Conservation (phyloP, 2,113 vertebrate species). For the Uria lomvia region DNA sequence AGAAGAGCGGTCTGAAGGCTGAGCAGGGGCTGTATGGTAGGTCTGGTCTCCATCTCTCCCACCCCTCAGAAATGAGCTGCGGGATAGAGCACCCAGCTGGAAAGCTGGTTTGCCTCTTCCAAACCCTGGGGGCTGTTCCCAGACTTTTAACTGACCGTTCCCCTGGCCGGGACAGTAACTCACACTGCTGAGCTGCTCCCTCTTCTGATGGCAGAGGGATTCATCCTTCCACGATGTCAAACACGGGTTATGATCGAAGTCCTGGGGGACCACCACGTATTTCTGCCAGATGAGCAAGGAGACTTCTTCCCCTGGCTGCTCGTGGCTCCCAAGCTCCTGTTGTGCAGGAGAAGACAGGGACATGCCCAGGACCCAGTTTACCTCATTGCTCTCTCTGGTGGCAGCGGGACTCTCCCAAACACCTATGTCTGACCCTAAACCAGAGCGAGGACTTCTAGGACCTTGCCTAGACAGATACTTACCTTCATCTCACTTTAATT, state of each 20-base stretch:
- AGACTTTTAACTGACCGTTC: background rate
- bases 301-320: too few species aligned
- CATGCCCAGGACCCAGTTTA: background rate
- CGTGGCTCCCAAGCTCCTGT: background rate
- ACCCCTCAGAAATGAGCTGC: background rate
- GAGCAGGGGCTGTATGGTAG: background rate
- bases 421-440: background rate
- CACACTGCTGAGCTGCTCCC: background rate
- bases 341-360: background rate
- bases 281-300: background rate
- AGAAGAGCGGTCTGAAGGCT: background rate
- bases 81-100: background rate
- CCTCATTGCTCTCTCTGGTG: background rate
- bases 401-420: background rate
- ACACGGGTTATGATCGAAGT: background rate
- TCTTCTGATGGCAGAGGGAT: background rate
- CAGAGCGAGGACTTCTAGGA: background rate
- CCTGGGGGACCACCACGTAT: rapidly evolving
- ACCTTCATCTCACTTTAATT: background rate
- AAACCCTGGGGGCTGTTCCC: background rate
- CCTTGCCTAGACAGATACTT: background rate
- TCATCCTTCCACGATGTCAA: background rate
- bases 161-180: background rate
- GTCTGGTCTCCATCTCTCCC: background rate
- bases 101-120: background rate